Evolutionary conservation across 2,113 vertebrate genomes (phyloP).

Genomic region (Tachysurus fulvidraco): DNA sequence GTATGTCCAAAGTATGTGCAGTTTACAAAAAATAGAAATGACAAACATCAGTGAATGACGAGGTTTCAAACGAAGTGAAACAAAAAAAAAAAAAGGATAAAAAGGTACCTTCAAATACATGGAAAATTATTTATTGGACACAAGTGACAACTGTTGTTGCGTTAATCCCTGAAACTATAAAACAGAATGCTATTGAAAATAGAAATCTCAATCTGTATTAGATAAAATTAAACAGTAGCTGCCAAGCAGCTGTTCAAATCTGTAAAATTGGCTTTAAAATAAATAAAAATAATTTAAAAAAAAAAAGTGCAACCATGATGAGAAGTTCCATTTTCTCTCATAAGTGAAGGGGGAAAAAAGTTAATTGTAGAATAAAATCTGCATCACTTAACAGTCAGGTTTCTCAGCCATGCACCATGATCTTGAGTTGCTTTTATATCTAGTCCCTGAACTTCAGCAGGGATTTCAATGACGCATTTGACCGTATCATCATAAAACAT

Average conservation of each 20-base stretch:
- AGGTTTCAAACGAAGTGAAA: constrained; percentile 19
- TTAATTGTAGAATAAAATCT: background rate
- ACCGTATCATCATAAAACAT: constrained; percentile 78
- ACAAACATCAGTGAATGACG: constrained; percentile 1
- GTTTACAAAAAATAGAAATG: background rate
- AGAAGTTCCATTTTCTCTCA: constrained; percentile 20
- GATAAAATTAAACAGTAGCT: constrained; percentile 41
- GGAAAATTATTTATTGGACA: constrained; percentile 55
- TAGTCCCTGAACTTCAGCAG: constrained; percentile 20
- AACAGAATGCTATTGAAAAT: constrained; percentile 8
- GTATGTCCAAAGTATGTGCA: constrained; percentile 11
- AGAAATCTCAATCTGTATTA: background rate
- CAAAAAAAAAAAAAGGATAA: background rate
- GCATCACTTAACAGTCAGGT: background rate
- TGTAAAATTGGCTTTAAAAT: constrained; percentile 27
- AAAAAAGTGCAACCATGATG: background rate
- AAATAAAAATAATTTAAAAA: background rate
- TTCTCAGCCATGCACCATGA: background rate
- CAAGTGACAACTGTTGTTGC: constrained; percentile 31
- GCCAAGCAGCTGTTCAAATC: constrained; percentile 54
- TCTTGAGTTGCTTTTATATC: constrained; percentile 19
- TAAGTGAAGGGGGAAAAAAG: background rate
- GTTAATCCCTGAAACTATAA: constrained; percentile 1
- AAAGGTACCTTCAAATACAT: constrained; percentile 32
- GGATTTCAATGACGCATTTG: constrained; percentile 68